Evolutionary conservation across 2,113 vertebrate genomes (phyloP), one percentile per base, ranked within the genome.

Genomic region (Harpagus bidentatus): DNA sequence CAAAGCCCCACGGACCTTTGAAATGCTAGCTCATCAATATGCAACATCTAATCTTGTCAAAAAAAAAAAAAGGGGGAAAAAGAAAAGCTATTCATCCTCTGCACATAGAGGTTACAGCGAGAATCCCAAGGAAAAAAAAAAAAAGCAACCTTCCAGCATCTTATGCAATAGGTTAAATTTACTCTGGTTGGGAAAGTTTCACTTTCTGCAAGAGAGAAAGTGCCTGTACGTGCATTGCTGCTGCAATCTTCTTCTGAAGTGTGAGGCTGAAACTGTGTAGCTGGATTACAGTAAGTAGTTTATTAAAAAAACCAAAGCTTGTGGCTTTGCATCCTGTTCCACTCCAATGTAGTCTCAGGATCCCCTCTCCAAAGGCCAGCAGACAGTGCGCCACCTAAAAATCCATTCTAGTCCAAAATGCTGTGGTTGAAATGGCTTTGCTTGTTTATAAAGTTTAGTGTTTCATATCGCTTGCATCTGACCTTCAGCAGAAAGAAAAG

Each of bases 371-470:
- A 93, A 92, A 93, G 84, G 91, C 83, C 86, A 95, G 94, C 93
- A 95, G 91, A 96, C 91, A 89, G 93, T 61, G 78, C 74, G 71
- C 95, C 96, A 96, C 96, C 96, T 96, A 96, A 97, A 95, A 94
- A 93, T 5, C 73, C 83, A 29, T 85, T 94, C 86, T 85, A 47
- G 85, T 95, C 95, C 95, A 96, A 94, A 96, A 92, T 4, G 22
- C 85, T 93, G 96, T 69, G 95, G 95, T 96, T 93, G 81, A 96
- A 96, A 96, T 50, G 87, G 91, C 82, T 96, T 85, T 94, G 90
- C 93, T 96, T 97, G 93, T 97, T 97, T 96, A 97, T 95, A 93
- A 97, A 95, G 95, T 97, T 95, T 95, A 96, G 96, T 84, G 95
- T 96, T 97, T 96, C 90, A 85, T 91, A 96, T 95, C 78, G 13